Base-by-base conservation (phyloP, 2,888 invertebrate genomes). In the Peribatodes rhomboidaria region DNA sequence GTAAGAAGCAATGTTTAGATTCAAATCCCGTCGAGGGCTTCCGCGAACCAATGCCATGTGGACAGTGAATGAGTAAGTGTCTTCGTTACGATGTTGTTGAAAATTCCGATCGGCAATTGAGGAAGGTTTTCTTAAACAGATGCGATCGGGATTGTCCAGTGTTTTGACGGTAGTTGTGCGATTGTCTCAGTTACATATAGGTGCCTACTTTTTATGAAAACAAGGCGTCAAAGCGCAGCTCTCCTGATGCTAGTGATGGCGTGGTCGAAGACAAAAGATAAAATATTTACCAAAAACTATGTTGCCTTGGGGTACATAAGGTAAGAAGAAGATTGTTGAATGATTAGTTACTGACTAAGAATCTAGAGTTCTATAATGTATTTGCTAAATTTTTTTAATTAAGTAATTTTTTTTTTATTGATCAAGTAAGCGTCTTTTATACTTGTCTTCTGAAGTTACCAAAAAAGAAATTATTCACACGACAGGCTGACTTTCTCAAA, bases 1-100 rank as follows among this genome's bases (percentile, higher is more conserved):
- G 78, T 83, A 85, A 86, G 89, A 89, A 84, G 83, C 85, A 82
- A 81, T 89, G 89, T 92, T 91, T 87, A 84, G 84, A 92, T 92
- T 88, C 92, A 86, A 75, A 80, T 82, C 84, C 85, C 88, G 91
- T 90, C 78, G 76, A 71, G 70, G 72, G 86, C 88, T 92, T 92
- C 92, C 90, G 84, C 87, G 92, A 90, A 92, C 73, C 78, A 66
- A 78, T 84, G 83, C 79, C 77, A 74, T 78, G 84, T 84, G 82
- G 76, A 78, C 81, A 80, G 75, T 80, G 72, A 77, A 77, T 80
- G 76, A 78, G 72, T 72, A 77, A 68, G 58, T 63, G 49, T 49
- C 54, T 68, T 60, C 59, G 65, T 71, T 73, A 73, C 73, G 70
- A 42, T 54, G 55, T 69, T 70, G 65, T 69, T 67, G 73, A 78